Conservation (phyloP, 1,140 invertebrate genomes). For the Ceratoteleas bidentatus region DNA sequence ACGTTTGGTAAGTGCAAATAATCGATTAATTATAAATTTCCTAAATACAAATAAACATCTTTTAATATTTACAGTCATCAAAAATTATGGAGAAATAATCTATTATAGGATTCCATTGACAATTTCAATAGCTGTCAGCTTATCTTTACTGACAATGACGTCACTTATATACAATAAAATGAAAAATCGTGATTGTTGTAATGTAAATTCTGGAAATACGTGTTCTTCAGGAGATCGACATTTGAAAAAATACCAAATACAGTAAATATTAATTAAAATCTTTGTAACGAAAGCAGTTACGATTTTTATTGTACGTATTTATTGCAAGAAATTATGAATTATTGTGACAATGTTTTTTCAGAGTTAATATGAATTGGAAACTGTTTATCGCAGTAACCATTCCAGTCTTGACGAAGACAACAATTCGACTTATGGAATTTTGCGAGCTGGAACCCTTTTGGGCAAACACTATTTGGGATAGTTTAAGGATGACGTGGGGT, state of each 20-base stretch:
- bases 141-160: constrained; percentile 4
- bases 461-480: constrained; percentile 1
- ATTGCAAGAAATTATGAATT: not conserved
- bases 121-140: not conserved
- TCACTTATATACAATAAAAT: constrained; percentile 11
- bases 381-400: constrained; percentile 9
- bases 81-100: constrained; percentile 22
- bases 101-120: constrained; percentile 21
- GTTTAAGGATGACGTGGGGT: constrained; percentile 8
- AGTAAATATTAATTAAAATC: constrained; percentile 17
- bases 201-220: constrained; percentile 11
- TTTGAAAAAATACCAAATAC: constrained; percentile 28
- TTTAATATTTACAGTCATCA: constrained; percentile 10
- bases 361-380: constrained; percentile 26
- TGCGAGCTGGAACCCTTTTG: constrained; percentile 1
- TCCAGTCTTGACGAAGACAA: constrained; percentile 28
- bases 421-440: constrained; percentile 18
- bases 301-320: not conserved
- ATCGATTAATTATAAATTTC: not conserved
- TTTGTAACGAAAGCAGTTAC: not conserved
- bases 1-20: constrained; percentile 12
- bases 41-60: no score
- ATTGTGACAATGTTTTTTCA: constrained; percentile 11
- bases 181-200: constrained; percentile 2
- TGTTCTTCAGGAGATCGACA: constrained; percentile 2